phyloP scores from a whole-genome alignment of 2,113 vertebrate species.

The Brachirus orientalis region DNA sequence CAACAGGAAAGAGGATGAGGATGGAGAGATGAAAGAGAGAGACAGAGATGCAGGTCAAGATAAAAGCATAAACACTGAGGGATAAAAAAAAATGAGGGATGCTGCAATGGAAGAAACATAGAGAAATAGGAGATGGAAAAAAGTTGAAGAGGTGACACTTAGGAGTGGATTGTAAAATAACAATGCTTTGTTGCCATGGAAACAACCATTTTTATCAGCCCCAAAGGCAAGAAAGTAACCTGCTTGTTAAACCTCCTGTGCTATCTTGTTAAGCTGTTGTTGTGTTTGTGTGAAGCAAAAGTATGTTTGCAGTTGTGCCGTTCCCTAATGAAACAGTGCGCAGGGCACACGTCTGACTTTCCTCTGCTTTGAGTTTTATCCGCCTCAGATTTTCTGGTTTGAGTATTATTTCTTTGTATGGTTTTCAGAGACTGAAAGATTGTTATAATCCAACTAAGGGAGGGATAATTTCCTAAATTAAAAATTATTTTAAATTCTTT shows the following conservation, averaged over 20 bases:
- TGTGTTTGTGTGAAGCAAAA: conserved; percentile 67
- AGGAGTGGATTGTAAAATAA: conserved; percentile 68
- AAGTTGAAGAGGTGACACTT: conserved; percentile 67
- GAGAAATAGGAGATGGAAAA: conserved; percentile 47
- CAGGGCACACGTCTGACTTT: conserved; percentile 31
- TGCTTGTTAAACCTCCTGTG: conserved; percentile 72
- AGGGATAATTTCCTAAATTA: background rate
- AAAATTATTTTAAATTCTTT: background rate
- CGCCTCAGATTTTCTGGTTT: conserved; percentile 11
- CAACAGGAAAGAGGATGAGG: conserved; percentile 13
- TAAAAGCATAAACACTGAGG: conserved; percentile 71
- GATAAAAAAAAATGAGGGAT: conserved; percentile 36
- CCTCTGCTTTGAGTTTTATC: conserved; percentile 33
- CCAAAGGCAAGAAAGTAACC: conserved; percentile 65
- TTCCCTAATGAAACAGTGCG: conserved; percentile 63
- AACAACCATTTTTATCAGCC: conserved; percentile 71
- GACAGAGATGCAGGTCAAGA: conserved; percentile 71
- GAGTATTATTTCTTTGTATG: conserved; percentile 1
- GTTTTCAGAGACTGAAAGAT: background rate
- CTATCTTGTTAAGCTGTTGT: conserved; percentile 76
- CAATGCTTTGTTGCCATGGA: conserved; percentile 73
- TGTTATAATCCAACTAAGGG: conserved; percentile 12
- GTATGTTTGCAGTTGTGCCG: conserved; percentile 41
- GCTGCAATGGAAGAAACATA: conserved; percentile 47
- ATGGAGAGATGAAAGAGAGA: conserved; percentile 40